Conservation (phyloP, 1,140 invertebrate genomes). For the Lethrus apterus region DNA sequence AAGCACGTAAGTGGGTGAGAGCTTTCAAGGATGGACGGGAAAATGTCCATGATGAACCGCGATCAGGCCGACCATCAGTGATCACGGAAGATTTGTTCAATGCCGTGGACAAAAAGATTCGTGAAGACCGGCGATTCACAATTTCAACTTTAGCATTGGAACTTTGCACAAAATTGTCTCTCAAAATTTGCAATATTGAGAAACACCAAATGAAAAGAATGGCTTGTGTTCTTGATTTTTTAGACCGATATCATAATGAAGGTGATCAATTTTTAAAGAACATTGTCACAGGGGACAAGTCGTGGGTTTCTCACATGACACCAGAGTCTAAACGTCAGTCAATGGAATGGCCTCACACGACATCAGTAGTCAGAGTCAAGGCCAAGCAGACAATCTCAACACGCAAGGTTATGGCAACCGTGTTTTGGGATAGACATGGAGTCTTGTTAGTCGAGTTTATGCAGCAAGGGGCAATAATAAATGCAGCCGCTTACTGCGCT, state of each 20-base stretch:
- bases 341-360: constrained; percentile 10
- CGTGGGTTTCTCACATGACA: constrained; percentile 12
- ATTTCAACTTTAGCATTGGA: no score
- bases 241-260: constrained; percentile 19
- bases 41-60: constrained; percentile 8
- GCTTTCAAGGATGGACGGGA: constrained; percentile 1
- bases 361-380: constrained; percentile 7
- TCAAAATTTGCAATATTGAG: no score
- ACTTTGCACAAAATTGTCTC: no score
- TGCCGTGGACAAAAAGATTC: not conserved
- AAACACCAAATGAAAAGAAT: constrained; percentile 15
- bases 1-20: no score
- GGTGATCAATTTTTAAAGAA: constrained; percentile 22
- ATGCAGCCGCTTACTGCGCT: constrained; percentile 6
- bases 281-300: constrained; percentile 24
- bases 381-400: not conserved
- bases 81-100: not conserved
- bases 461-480: not conserved
- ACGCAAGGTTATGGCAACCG: constrained; percentile 2
- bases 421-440: constrained; percentile 1
- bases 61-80: not conserved
- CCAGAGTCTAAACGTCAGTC: not conserved
- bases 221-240: constrained; percentile 15
- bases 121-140: no score
- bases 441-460: no score